A percentile compares a stretch with the other conserved stretches of the same genome.
phyloP scores from a whole-genome alignment of 2,888 invertebrate species.

The Nomada fabriciana region DNA sequence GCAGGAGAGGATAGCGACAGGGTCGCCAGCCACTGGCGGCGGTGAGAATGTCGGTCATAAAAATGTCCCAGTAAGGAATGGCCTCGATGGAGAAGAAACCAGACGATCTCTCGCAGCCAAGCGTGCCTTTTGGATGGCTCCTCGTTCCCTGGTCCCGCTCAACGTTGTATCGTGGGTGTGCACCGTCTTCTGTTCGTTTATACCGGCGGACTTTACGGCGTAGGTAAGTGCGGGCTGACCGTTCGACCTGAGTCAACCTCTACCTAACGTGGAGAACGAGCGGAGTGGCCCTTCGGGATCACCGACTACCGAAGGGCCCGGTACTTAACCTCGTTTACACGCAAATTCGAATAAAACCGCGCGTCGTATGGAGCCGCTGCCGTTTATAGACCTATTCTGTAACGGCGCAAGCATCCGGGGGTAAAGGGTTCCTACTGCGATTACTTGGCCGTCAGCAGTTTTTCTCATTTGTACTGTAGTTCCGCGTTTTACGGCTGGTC shows the following conservation, averaged over 20 bases:
- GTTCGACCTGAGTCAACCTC: slow-evolving; percentile 53
- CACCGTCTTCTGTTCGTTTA: slow-evolving; percentile 60
- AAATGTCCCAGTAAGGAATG: slow-evolving; percentile 77
- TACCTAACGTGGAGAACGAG: slow-evolving; percentile 42
- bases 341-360: slow-evolving; percentile 70
- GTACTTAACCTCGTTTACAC: slow-evolving; percentile 73
- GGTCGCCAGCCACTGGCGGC: slow-evolving; percentile 45
- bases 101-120: slow-evolving; percentile 47
- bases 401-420: slow-evolving; percentile 16
- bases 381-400: slow-evolving; percentile 54
- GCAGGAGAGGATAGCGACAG: slow-evolving; percentile 34
- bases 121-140: slow-evolving; percentile 41
- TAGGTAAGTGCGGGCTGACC: slow-evolving; percentile 56
- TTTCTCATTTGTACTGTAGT: slow-evolving; percentile 20
- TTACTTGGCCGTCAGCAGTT: slow-evolving; percentile 39
- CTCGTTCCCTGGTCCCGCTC: slow-evolving; percentile 24
- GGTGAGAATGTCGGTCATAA: slow-evolving; percentile 74
- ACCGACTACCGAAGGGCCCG: slow-evolving; percentile 17
- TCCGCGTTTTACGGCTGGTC: slow-evolving; percentile 21
- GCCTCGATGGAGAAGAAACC: slow-evolving; percentile 51
- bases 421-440: slow-evolving; percentile 13
- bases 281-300: slow-evolving; percentile 33
- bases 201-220: slow-evolving; percentile 63
- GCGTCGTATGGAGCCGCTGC: slow-evolving; percentile 33
- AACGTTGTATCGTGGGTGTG: slow-evolving; percentile 60